A percentile compares a stretch with the other conserved stretches of the same genome.
Conservation (phyloP, 2,888 invertebrate species). For the Alcis repandata region DNA sequence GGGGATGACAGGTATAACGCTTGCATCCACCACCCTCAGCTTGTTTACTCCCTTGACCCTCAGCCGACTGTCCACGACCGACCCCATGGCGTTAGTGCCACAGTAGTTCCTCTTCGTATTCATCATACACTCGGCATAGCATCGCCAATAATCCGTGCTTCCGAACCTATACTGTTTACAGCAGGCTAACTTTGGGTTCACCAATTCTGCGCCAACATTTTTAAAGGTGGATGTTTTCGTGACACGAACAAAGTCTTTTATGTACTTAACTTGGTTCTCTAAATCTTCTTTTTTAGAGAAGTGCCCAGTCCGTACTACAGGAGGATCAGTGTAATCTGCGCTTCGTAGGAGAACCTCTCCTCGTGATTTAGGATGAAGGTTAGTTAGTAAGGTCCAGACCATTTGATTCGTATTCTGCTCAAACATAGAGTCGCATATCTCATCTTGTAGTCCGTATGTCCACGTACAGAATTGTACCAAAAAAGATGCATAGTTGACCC, state of each 20-base stretch:
- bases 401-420: constrained; percentile 38
- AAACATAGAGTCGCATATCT: constrained; percentile 44
- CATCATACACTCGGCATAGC: constrained; percentile 64
- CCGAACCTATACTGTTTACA: constrained; percentile 38
- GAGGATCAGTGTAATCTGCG: constrained; percentile 40
- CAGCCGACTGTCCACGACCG: constrained; percentile 89
- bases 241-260: constrained; percentile 53
- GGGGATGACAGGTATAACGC: constrained; percentile 81
- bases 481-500: constrained; percentile 38
- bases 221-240: constrained; percentile 55
- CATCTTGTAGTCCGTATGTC: constrained; percentile 29
- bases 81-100: constrained; percentile 91
- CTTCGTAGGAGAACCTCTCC: constrained; percentile 48
- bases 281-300: constrained; percentile 54
- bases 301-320: constrained; percentile 48
- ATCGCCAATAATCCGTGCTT: constrained; percentile 53
- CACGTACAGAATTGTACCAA: constrained; percentile 42
- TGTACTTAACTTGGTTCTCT: constrained; percentile 52
- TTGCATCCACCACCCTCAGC: constrained; percentile 58
- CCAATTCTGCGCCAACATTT: constrained; percentile 48
- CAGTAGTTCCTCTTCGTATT: constrained; percentile 89
- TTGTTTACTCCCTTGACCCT: constrained; percentile 49
- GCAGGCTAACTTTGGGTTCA: constrained; percentile 41
- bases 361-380: constrained; percentile 53
- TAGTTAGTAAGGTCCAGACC: constrained; percentile 41